Evolutionary conservation across 1,140 invertebrate genomes (phyloP).

Genomic region (Musca vetustissima): DNA sequence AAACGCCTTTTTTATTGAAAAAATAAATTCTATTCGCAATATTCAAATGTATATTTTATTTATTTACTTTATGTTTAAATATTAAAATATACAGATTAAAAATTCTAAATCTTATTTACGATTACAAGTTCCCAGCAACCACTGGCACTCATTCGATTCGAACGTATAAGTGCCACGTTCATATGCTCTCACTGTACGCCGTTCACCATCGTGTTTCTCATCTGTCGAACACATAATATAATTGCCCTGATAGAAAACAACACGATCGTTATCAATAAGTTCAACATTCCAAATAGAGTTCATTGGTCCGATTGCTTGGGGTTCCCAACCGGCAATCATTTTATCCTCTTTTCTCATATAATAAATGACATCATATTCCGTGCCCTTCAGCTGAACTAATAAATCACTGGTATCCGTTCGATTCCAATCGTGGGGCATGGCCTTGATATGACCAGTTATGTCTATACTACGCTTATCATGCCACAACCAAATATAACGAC

Average conservation of each 20-base stretch:
- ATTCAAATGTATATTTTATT: too few relatives aligned
- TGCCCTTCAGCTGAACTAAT: not conserved
- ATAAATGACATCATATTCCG: not conserved
- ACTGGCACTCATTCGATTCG: too few relatives aligned
- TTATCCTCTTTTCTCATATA: not conserved
- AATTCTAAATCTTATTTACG: too few relatives aligned
- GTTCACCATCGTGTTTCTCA: not conserved
- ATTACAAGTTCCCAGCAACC: too few relatives aligned
- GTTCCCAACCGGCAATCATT: conserved; percentile 2
- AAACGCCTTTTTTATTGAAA: too few relatives aligned
- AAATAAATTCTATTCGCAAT: too few relatives aligned
- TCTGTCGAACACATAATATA: not conserved
- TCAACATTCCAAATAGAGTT: not conserved
- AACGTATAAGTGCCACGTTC: too few relatives aligned
- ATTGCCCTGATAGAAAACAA: not conserved
- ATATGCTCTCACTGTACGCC: not conserved
- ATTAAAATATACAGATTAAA: too few relatives aligned
- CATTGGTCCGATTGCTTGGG: not conserved
- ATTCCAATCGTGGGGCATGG: not conserved
- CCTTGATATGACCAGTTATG: not conserved
- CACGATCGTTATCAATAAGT: conserved; percentile 1
- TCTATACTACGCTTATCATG: not conserved
- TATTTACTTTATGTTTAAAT: too few relatives aligned
- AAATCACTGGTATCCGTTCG: not conserved
- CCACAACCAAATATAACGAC: conserved; percentile 9